These are phyloP conservation scores for Maniola jurtina DNA, from an alignment of 1,140 invertebrate species.

Conservation along the genomic window DNA sequence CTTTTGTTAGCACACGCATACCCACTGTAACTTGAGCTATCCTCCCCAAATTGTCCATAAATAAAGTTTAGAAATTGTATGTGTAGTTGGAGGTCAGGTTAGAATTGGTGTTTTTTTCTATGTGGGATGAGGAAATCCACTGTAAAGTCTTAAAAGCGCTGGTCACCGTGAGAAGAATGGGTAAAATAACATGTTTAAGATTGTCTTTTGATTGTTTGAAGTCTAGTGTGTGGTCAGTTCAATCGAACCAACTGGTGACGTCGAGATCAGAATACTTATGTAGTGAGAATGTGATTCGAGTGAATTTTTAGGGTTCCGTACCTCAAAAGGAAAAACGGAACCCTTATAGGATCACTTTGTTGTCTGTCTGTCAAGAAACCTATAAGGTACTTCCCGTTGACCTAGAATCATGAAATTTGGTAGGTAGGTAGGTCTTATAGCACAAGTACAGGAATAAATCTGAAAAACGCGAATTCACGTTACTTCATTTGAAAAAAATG, in stretches of 20 bases:
- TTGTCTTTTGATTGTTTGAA: constrained; percentile 24
- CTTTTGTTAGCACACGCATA: constrained; percentile 44
- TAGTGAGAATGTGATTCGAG: background rate
- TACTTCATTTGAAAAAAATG: too few species aligned
- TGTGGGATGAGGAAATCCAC: constrained; percentile 44
- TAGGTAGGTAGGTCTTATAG: too few species aligned
- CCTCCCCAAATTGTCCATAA: background rate
- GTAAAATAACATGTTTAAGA: constrained; percentile 32
- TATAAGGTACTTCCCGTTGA: too few species aligned
- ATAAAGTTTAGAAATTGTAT: background rate
- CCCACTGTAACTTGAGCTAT: constrained; percentile 33
- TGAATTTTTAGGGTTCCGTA: background rate
- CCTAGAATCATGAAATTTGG: too few species aligned
- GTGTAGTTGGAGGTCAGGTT: background rate
- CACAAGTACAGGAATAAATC: too few species aligned
- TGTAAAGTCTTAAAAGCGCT: constrained; percentile 46
- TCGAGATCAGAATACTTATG: too few species aligned
- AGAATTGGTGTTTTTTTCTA: constrained; percentile 32
- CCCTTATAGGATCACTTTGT: too few species aligned
- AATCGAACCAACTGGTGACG: background rate
- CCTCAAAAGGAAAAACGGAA: too few species aligned
- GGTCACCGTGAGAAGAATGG: constrained; percentile 46
- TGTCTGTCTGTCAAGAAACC: too few species aligned
- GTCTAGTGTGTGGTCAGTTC: constrained; percentile 20
- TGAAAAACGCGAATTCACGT: too few species aligned